Evolutionary conservation across 2,113 vertebrate genomes (phyloP), one percentile per base, ranked within the genome.

Genomic region (Thalassoma bifasciatum): DNA sequence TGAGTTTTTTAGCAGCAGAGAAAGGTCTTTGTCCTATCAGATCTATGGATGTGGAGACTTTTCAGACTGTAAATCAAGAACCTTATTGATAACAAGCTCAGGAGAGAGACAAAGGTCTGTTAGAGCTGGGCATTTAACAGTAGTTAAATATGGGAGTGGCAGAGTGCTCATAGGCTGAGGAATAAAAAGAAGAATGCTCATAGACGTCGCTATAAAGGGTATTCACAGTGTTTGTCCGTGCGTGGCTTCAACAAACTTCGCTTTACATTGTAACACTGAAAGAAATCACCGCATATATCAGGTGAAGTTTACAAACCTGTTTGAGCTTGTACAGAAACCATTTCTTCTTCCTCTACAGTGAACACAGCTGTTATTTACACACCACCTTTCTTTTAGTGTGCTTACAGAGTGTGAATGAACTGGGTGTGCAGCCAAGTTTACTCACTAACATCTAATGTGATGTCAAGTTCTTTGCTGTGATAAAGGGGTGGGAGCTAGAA

Each of bases 61-160:
- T 5, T 22, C 47, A 22, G 23, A 14, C 2, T 7, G n/a, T 30
- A 3, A 37, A 37, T 46, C n/a, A 30, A 9, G 1, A 34, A 37
- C 60, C 23, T 75, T 42, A 24, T 56, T 62, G 79, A 81, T 81
- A 75, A 81, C 1, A 2, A 67, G 23, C 50, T 79, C 57, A 79
- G 56, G 40, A 49, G 53, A 26, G 51, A 63, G 46, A 63, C 23
- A 9, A 24, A 16, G 19, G 14, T 52, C 38, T 23, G 22, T 23
- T n/a, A 21, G 40, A 63, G 50, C 21, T 42, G 42, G 10, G n/a
- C 23, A 49, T 54, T 34, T 17, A 9, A 12, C 44, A 58, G 37
- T 37, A 16, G 13, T 66, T 67, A 6, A n/a, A 7, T 21, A 10
- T 14, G 16, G 52, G 40, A 50, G 71, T 56, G 60, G 51, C 37